These are phyloP conservation scores for Pseudochromis fuscus DNA, from an alignment of 2,797 vertebrate species.

Conservation along the genomic window DNA sequence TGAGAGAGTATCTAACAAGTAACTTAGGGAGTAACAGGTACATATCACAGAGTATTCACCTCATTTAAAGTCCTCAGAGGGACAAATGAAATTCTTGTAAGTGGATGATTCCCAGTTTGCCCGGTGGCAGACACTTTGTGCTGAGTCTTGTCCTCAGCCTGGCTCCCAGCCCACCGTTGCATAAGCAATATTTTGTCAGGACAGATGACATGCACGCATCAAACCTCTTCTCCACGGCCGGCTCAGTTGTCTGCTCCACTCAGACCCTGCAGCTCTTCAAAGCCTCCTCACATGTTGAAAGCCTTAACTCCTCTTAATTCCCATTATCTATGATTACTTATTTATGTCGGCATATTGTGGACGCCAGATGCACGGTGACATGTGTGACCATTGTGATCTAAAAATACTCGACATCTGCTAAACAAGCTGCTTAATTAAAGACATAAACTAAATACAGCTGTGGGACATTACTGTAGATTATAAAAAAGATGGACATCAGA, in stretches of 20 bases:
- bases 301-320: constrained; percentile 35
- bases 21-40: too few relatives aligned
- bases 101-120: constrained; percentile 1
- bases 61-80: background rate
- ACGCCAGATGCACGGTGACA: constrained; percentile 43
- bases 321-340: constrained; percentile 33
- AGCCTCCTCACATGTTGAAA: constrained; percentile 22
- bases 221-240: constrained; percentile 24
- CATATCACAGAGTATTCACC: too few relatives aligned
- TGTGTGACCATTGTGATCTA: constrained; percentile 29
- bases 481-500: constrained; percentile 11
- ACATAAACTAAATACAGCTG: constrained; percentile 35
- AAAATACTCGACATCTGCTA: constrained; percentile 51
- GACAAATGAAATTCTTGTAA: background rate
- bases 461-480: constrained; percentile 30
- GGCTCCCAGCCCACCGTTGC: constrained; percentile 62
- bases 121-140: constrained; percentile 45
- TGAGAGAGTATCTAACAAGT: too few relatives aligned
- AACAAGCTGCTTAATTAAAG: constrained; percentile 51
- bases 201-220: constrained; percentile 47
- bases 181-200: constrained; percentile 69
- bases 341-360: constrained; percentile 23
- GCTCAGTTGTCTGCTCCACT: constrained; percentile 28
- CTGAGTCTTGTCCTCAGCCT: constrained; percentile 55
- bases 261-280: constrained; percentile 5